A percentile compares a stretch with the other conserved stretches of the same genome.
These are phyloP conservation scores for Pachymerium ferrugineum DNA, from an alignment of 2,888 invertebrate genomes.

Conservation along the genomic window DNA sequence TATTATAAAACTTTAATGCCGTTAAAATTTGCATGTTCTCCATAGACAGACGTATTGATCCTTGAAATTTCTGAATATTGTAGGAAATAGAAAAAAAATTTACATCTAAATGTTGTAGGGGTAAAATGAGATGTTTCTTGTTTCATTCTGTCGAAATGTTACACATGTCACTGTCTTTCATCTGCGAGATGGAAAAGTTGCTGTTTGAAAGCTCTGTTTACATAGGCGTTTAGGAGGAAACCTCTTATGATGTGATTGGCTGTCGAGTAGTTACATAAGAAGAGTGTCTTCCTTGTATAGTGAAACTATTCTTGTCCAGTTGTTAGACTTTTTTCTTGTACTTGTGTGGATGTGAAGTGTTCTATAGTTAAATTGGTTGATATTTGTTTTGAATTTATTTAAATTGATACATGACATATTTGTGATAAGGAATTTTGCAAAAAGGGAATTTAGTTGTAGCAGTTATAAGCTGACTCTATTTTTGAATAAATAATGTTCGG, in stretches of 20 bases:
- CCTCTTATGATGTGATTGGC: conserved; percentile 11
- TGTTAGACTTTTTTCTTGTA: too few species aligned
- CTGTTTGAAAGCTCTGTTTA: conserved; percentile 8
- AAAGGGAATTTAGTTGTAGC: too few species aligned
- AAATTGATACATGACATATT: too few species aligned
- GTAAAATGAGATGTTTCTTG: background rate
- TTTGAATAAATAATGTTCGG: too few species aligned
- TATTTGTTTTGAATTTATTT: too few species aligned
- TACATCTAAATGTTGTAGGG: background rate
- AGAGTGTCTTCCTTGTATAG: conserved; percentile 12
- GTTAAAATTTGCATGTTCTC: background rate
- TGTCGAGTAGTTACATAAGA: conserved; percentile 14
- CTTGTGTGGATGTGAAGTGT: too few species aligned
- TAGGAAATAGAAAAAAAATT: background rate
- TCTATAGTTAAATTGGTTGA: too few species aligned
- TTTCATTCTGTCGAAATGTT: background rate
- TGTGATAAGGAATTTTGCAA: too few species aligned
- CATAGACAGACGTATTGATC: too few species aligned
- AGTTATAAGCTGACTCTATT: too few species aligned
- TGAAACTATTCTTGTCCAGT: background rate
- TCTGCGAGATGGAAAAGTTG: conserved; percentile 1
- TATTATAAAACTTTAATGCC: background rate
- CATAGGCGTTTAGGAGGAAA: conserved; percentile 6
- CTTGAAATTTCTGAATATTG: too few species aligned
- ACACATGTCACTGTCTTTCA: background rate